Base-by-base conservation (phyloP, 2,888 invertebrate species). In the Ctena decussata region DNA sequence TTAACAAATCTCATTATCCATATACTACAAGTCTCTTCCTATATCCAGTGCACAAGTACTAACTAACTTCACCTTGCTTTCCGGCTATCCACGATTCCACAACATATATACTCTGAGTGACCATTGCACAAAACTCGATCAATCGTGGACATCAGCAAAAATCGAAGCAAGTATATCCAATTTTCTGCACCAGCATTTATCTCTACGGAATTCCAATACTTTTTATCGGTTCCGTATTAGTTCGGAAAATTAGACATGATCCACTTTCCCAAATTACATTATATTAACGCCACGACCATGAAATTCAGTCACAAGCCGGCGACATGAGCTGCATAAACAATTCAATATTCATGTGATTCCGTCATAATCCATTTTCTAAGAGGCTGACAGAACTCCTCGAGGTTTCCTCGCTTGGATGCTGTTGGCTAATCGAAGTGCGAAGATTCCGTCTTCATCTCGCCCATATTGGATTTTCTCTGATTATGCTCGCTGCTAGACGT, bases 361-460 rank as follows among this genome's bases (percentile, higher is more conserved):
- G 65, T 65, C 35, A 65, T 1, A 65, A 35, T 32, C 32, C 65
- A 65, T 65, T 65, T 65, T 65, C 65, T 65, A 21, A 65, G 65
- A 65, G 65, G 65, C 35, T 65, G 65, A 21, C 65, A 35, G 3
- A 3, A 35, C 18, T 35, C 18, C 18, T 21, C 12, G 35, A 65
- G 35, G 65, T 65, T n/a, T 35, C 65, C 35, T 65, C 35, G 65
- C 65, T 35, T 35, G 8, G 21, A 1, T 65, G 65, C 65, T 35
- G 65, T 65, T 65, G 65, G 65, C 65, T 65, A 65, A 65, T 65
- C 30, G 65, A 65, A 65, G 24, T 12, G 65, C 65, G 65, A 65
- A 35, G 35, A 65, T 18, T 32, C 35, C 18, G 35, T 11, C 15
- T 65, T 35, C 18, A 11, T 11, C 65, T 65, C 65, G 32, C 32